These are phyloP conservation scores for Calliopum simillimum DNA, from an alignment of 2,888 invertebrate species.

Conservation along the genomic window DNA sequence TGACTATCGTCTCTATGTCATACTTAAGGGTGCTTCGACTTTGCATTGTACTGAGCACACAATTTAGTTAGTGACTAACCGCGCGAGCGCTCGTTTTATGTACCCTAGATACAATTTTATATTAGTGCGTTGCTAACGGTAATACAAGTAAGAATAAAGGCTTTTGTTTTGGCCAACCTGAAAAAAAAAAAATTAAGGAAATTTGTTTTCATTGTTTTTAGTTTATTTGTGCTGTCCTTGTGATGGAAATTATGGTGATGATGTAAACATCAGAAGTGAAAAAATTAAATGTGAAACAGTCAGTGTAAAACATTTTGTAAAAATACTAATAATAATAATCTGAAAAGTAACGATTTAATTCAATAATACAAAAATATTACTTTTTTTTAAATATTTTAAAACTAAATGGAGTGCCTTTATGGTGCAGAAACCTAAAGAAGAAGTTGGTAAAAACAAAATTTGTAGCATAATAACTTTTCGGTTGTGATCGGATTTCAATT, in stretches of 20 bases:
- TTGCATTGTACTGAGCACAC: background rate
- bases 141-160: background rate
- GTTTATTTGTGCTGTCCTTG: constrained; percentile 4
- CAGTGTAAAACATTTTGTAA: background rate
- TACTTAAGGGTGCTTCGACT: constrained; percentile 1
- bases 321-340: no score
- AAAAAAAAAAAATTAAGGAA: background rate
- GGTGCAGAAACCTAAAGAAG: no score
- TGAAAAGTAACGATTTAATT: no score
- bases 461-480: no score
- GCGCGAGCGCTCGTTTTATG: background rate
- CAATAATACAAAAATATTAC: no score
- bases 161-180: constrained; percentile 6
- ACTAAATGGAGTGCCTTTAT: no score
- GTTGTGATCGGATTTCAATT: no score
- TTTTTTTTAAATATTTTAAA: no score
- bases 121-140: background rate
- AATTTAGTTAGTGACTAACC: constrained; percentile 15
- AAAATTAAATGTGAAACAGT: background rate
- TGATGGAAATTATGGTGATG: background rate
- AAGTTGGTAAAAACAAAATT: no score
- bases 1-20: background rate
- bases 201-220: background rate
- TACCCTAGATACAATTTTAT: constrained; percentile 1
- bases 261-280: constrained; percentile 10